Conservation (phyloP, 2,888 invertebrate genomes). For the Stenodema calcarata region DNA sequence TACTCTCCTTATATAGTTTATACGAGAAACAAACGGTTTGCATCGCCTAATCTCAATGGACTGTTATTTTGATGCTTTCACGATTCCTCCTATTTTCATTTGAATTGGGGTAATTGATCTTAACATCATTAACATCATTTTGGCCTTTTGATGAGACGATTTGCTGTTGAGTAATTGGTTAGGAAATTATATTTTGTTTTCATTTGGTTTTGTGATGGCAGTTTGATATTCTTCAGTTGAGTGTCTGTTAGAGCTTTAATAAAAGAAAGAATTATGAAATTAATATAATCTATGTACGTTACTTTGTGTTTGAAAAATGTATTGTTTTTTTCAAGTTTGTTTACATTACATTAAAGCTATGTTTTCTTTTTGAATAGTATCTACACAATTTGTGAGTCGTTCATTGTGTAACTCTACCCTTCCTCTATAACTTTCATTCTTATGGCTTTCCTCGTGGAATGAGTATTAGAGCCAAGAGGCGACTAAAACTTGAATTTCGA, state of each 20-base stretch:
- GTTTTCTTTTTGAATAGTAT: not conserved
- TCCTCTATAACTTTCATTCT: too few species aligned
- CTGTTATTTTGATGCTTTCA: not conserved
- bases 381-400: not conserved
- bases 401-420: too few species aligned
- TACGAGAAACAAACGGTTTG: not conserved
- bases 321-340: constrained; percentile 18
- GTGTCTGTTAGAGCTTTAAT: constrained; percentile 48
- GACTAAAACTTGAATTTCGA: too few species aligned
- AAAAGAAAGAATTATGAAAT: not conserved
- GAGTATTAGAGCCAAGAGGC: too few species aligned
- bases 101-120: not conserved
- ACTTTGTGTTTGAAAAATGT: constrained; percentile 23
- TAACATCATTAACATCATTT: too few species aligned
- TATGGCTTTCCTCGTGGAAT: too few species aligned
- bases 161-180: not conserved
- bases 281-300: constrained; percentile 31
- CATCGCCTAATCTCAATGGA: not conserved
- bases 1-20: not conserved
- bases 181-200: not conserved
- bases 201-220: constrained; percentile 1
- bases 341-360: constrained; percentile 31
- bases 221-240: constrained; percentile 26
- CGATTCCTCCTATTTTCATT: not conserved
- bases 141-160: too few species aligned